Base-by-base conservation (phyloP, 2,888 invertebrate genomes). In the Atethmia centrago region DNA sequence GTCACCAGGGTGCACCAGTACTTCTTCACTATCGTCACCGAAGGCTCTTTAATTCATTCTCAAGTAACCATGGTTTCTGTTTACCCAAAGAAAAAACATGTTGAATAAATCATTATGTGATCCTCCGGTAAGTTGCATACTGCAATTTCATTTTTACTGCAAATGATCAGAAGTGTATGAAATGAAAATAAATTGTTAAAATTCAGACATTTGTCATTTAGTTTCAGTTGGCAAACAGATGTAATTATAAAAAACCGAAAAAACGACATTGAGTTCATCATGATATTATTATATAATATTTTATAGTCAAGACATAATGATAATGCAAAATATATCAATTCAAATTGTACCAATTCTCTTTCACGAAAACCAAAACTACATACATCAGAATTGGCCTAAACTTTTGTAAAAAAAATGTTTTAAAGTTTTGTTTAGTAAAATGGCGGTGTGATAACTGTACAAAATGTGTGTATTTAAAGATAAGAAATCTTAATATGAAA, bases 381-480 rank as follows among this genome's bases (percentile, higher is more conserved):
- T 67, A 61, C 61, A 75, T 70, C 73, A 76, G 67, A 47, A 55
- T 79, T 81, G 84, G 84, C 84, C 84, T 85, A 85, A 85, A 84
- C 47, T 71, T 84, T 45, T 76, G 14, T 74, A 64, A 63, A 69
- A 70, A 66, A 31, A 49, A 36, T 58, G 53, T 77, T 68, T 80
- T 45, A 64, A 59, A n/a, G 28, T 53, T 72, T 45, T 58, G 25
- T 73, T 79, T 64, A 51, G 28, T 61, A 73, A 64, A 59, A 76
- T 85, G 80, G 84, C 72, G 84, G 80, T 83, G 71, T 62, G 71
- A 73, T 77, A 65, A 25, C n/a, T 84, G 69, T 74, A 68, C 16
- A 71, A 67, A 66, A 62, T 47, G 21, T 75, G 31, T 74, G 10
- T 58, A 40, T 40, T 28, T 58, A 59, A 63, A 59, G 3, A 31